A percentile compares a stretch with the other conserved stretches of the same genome.
Conservation (phyloP, 2,888 invertebrate genomes). For the Melanotus villosus region DNA sequence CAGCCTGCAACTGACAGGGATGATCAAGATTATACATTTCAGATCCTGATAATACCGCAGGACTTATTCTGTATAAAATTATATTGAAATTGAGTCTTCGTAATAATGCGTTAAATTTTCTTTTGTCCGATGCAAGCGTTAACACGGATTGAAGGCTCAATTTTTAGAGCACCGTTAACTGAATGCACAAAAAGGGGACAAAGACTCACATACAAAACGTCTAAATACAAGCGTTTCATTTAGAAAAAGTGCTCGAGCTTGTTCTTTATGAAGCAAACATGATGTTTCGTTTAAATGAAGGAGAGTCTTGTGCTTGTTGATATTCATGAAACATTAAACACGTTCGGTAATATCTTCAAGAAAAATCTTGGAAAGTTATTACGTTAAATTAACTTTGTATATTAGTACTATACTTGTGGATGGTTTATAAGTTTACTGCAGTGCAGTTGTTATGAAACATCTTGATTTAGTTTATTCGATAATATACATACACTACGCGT, state of each 20-base stretch:
- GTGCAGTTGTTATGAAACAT: background rate
- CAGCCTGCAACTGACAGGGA: conserved; percentile 17
- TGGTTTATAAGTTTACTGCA: background rate
- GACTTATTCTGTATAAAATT: conserved; percentile 4
- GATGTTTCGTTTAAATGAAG: conserved; percentile 6
- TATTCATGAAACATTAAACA: conserved; percentile 19
- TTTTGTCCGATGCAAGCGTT: too few species aligned
- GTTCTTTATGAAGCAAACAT: conserved; percentile 8
- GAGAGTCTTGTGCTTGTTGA: conserved; percentile 10
- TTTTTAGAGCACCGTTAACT: background rate
- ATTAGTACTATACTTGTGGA: background rate
- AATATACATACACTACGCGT: too few species aligned
- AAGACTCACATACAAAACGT: background rate
- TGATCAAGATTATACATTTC: background rate
- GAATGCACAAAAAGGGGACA: background rate
- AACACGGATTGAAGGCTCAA: background rate
- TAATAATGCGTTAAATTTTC: too few species aligned
- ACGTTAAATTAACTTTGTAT: background rate
- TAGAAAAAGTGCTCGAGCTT: conserved; percentile 7
- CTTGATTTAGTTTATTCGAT: too few species aligned
- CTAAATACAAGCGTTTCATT: conserved; percentile 13
- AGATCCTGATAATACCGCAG: too few species aligned
- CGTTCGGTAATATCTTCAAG: conserved; percentile 1
- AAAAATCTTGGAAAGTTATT: conserved; percentile 2
- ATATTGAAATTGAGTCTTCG: background rate